A percentile compares a stretch with the other conserved stretches of the same genome.
Evolutionary conservation across 1,140 invertebrate genomes (phyloP).

Genomic region (Elymnias hypermnestra): DNA sequence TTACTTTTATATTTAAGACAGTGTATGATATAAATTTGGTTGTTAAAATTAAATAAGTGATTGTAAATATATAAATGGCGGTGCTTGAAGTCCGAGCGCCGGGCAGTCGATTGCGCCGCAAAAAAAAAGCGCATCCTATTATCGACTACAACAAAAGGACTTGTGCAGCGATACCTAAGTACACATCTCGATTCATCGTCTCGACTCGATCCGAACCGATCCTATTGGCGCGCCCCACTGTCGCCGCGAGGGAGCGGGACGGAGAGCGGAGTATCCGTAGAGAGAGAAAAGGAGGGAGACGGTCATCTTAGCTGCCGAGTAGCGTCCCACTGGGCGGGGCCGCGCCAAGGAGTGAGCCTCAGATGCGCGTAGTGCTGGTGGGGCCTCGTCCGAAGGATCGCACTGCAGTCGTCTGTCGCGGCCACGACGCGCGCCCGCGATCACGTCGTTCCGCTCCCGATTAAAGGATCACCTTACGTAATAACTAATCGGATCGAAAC

Average conservation of each 20-base stretch:
- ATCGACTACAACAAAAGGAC: slow-evolving; percentile 75
- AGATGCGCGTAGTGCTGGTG: slow-evolving; percentile 67
- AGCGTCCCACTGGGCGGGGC: slow-evolving; percentile 73
- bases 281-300: slow-evolving; percentile 57
- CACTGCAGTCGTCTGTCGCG: slow-evolving; percentile 70
- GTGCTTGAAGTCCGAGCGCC: slow-evolving; percentile 28
- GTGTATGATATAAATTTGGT: no score
- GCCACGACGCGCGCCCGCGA: slow-evolving; percentile 54
- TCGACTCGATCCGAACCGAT: slow-evolving; percentile 72
- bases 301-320: slow-evolving; percentile 69
- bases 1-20: no score
- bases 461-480: slow-evolving; percentile 57
- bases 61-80: slow-evolving; percentile 48
- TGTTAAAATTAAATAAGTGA: no score
- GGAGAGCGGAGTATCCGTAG: slow-evolving; percentile 19
- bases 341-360: slow-evolving; percentile 68
- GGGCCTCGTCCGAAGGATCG: slow-evolving; percentile 67
- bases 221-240: slow-evolving; percentile 72
- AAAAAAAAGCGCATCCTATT: slow-evolving; percentile 75
- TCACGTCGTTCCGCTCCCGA: slow-evolving; percentile 30
- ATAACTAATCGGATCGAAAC: slow-evolving; percentile 56
- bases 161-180: slow-evolving; percentile 74
- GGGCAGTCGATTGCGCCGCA: slow-evolving; percentile 60
- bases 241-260: slow-evolving; percentile 59
- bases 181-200: slow-evolving; percentile 74